phyloP scores from a whole-genome alignment of 2,113 vertebrate genomes.

The Nothoprocta pentlandii region DNA sequence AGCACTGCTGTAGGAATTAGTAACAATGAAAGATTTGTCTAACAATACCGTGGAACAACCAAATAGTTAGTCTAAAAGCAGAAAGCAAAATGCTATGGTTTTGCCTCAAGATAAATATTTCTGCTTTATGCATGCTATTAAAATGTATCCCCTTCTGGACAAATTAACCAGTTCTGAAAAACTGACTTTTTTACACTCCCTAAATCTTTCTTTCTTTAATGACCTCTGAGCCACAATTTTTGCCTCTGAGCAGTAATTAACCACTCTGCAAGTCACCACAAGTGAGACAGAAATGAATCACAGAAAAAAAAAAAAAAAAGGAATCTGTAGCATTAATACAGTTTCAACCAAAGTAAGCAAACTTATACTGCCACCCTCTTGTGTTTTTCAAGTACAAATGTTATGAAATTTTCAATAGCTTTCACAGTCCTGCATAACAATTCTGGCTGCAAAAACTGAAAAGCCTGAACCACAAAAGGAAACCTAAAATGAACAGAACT shows the following conservation, averaged over 20 bases:
- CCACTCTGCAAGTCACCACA: constrained; percentile 44
- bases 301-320: background rate
- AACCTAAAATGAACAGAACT: constrained; percentile 27
- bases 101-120: constrained; percentile 54
- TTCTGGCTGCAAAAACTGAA: constrained; percentile 10
- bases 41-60: background rate
- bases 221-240: constrained; percentile 12
- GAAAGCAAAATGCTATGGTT: constrained; percentile 38
- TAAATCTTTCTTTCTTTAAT: constrained; percentile 52
- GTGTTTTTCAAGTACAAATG: constrained; percentile 40
- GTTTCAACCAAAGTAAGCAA: constrained; percentile 49
- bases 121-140: constrained; percentile 30
- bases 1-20: background rate
- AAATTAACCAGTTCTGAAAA: constrained; percentile 16
- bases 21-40: background rate
- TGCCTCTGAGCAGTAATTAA: constrained; percentile 59
- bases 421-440: constrained; percentile 31
- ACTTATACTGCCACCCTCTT: background rate
- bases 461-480: constrained; percentile 1
- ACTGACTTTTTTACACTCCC: constrained; percentile 3
- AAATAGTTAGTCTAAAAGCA: constrained; percentile 24
- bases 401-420: constrained; percentile 43
- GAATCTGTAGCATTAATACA: background rate
- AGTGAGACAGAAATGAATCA: constrained; percentile 34
- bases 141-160: constrained; percentile 39